A percentile compares a stretch with the other conserved stretches of the same genome.
phyloP scores from a whole-genome alignment of 2,888 invertebrate genomes.

The Oligia latruncula region DNA sequence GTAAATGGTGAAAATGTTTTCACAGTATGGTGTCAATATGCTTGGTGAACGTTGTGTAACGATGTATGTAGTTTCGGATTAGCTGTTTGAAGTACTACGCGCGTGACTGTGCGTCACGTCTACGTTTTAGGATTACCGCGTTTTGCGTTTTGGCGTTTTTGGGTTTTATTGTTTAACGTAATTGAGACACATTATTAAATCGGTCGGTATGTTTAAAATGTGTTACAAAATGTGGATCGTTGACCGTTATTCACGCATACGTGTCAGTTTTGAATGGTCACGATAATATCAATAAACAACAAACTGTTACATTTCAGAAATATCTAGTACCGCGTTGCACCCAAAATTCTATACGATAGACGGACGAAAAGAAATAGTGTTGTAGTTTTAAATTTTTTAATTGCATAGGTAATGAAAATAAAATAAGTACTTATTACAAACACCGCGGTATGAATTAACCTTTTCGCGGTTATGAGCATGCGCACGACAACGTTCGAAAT shows the following conservation, averaged over 20 bases:
- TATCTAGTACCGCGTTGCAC: too few species aligned
- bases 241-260: slow-evolving; percentile 24
- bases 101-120: slow-evolving; percentile 54
- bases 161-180: slow-evolving; percentile 8
- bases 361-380: neutral
- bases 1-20: slow-evolving; percentile 56
- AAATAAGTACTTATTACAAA: slow-evolving; percentile 5
- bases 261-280: slow-evolving; percentile 4
- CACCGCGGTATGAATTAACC: slow-evolving; percentile 37
- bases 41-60: slow-evolving; percentile 31
- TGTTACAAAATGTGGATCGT: slow-evolving; percentile 28
- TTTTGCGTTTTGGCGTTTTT: too few species aligned
- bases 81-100: slow-evolving; percentile 21
- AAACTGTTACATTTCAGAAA: slow-evolving; percentile 1
- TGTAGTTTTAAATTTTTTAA: neutral
- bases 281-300: neutral
- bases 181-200: slow-evolving; percentile 13
- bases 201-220: neutral
- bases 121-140: slow-evolving; percentile 15
- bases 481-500: slow-evolving; percentile 28
- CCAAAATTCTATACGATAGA: neutral
- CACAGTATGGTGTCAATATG: slow-evolving; percentile 55
- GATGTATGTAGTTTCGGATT: slow-evolving; percentile 30
- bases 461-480: slow-evolving; percentile 20
- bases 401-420: neutral